These are phyloP conservation scores for Macquaria australasica DNA, from an alignment of 2,113 vertebrate genomes.

Conservation along the genomic window DNA sequence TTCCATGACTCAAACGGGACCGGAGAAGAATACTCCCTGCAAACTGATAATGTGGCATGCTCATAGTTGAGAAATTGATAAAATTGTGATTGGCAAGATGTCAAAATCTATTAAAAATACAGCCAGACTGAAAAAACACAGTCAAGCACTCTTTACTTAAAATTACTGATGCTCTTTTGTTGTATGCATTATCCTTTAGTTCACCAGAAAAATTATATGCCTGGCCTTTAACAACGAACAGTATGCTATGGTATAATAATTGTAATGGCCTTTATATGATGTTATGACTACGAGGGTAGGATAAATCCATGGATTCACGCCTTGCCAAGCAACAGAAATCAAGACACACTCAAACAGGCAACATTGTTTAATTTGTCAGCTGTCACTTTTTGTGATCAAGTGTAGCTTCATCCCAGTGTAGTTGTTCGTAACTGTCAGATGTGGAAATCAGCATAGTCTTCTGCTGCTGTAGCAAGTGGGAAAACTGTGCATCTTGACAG, in stretches of 20 bases:
- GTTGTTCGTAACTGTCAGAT: background rate
- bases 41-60: background rate
- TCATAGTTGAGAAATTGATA: background rate
- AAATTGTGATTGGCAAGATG: background rate
- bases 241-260: background rate
- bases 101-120: background rate
- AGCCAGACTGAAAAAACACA: background rate
- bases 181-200: background rate
- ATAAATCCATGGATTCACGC: background rate
- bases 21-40: background rate
- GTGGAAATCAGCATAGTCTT: background rate
- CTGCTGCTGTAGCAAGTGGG: background rate
- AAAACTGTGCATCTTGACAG: background rate
- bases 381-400: background rate
- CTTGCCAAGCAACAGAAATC: background rate
- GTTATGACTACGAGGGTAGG: background rate
- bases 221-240: background rate
- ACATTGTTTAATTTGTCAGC: background rate
- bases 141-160: background rate
- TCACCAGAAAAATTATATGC: background rate
- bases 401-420: background rate
- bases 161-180: background rate
- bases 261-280: background rate
- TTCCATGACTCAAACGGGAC: background rate
- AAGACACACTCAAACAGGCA: background rate